Evolutionary conservation across 2,797 vertebrate genomes (phyloP).

Genomic region (Girardinus metallicus): DNA sequence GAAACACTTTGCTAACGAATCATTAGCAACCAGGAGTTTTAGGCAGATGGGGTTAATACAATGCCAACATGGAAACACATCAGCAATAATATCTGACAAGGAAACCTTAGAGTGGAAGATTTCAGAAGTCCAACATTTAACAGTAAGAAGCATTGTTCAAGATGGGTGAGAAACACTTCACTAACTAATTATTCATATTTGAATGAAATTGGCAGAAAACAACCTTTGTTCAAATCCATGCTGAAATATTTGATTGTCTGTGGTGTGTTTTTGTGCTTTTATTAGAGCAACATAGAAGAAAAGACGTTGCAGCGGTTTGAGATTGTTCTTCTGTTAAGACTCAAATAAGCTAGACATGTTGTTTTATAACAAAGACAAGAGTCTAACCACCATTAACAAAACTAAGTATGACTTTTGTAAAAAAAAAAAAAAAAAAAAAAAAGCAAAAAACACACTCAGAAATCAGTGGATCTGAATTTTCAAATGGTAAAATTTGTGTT

Average conservation of each 20-base stretch:
- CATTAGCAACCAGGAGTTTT: neutral
- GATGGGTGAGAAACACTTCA: neutral
- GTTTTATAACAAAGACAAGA: neutral
- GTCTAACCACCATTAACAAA: neutral
- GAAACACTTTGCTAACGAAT: neutral
- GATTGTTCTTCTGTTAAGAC: neutral
- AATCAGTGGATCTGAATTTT: neutral
- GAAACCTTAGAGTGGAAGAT: neutral
- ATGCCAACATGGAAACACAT: neutral
- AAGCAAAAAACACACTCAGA: neutral
- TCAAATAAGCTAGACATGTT: neutral
- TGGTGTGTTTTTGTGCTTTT: neutral
- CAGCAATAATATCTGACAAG: neutral
- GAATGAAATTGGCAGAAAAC: neutral
- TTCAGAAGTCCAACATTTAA: neutral
- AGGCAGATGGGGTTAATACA: neutral
- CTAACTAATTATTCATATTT: neutral
- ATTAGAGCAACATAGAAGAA: neutral
- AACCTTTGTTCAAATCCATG: neutral
- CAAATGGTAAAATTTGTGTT: neutral
- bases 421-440: too few species aligned
- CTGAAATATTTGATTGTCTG: neutral
- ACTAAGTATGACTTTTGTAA: neutral
- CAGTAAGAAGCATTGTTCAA: neutral
- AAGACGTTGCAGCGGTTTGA: neutral